These are phyloP conservation scores for Scopus umbretta DNA, from an alignment of 2,113 vertebrate genomes.

Conservation along the genomic window DNA sequence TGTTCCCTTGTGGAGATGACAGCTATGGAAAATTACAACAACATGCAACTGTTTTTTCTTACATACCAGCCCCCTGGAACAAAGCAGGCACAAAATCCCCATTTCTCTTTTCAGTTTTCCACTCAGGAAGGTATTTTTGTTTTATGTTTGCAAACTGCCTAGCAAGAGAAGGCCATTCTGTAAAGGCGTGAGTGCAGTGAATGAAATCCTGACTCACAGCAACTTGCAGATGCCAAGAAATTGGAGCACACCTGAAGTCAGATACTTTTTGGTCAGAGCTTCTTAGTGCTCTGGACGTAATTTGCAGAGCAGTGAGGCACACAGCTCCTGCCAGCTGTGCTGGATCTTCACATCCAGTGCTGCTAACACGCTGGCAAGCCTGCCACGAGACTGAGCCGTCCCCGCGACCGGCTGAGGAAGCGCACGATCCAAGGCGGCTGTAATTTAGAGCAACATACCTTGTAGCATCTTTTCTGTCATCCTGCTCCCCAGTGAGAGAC, in stretches of 20 bases:
- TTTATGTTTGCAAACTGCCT: not conserved
- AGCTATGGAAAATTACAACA: not conserved
- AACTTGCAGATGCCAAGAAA: not conserved
- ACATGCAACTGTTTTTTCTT: not conserved
- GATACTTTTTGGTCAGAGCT: not conserved
- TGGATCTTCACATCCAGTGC: not conserved
- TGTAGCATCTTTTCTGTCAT: constrained; percentile 30
- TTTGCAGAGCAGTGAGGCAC: not conserved
- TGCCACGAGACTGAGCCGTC: not conserved
- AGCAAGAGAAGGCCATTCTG: not conserved
- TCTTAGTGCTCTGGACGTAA: not conserved
- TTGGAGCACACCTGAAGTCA: not conserved
- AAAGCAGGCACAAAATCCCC: not conserved
- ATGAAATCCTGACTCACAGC: not conserved
- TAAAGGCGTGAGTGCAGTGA: not conserved
- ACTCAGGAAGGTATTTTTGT: not conserved
- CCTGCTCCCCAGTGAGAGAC: constrained; percentile 62
- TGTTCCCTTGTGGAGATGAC: not conserved
- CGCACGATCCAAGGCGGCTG: not conserved
- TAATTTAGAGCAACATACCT: constrained; percentile 51
- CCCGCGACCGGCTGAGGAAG: not conserved
- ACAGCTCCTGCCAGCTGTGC: not conserved
- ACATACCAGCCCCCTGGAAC: not conserved
- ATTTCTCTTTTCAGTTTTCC: not conserved
- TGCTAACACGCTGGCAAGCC: not conserved